phyloP scores from a whole-genome alignment of 2,797 vertebrate species.

The Crypturellus tataupa region DNA sequence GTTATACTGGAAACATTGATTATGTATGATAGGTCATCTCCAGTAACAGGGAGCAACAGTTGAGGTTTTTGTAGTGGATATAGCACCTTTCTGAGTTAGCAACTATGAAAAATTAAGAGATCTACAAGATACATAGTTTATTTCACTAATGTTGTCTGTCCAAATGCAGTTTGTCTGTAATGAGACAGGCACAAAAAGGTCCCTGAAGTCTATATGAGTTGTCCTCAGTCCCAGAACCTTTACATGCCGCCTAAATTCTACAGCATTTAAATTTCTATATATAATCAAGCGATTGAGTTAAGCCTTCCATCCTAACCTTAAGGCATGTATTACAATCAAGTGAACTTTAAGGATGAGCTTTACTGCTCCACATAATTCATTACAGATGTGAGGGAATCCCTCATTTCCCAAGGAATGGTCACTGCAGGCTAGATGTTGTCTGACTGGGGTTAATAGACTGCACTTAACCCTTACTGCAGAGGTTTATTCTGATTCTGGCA shows the following conservation, averaged over 20 bases:
- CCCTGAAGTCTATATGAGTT: constrained; percentile 26
- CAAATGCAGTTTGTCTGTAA: neutral
- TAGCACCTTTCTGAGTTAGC: neutral
- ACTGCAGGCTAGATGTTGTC: constrained; percentile 48
- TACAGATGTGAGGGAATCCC: constrained; percentile 70
- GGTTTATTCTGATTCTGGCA: neutral
- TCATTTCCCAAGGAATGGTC: constrained; percentile 73
- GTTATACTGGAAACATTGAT: neutral
- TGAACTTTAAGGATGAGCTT: constrained; percentile 65
- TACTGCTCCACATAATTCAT: constrained; percentile 23
- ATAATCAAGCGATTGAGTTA: constrained; percentile 45
- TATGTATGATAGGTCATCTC: neutral
- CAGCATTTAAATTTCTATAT: constrained; percentile 44
- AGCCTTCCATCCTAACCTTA: constrained; percentile 41
- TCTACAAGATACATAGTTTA: neutral
- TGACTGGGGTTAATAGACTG: constrained; percentile 42
- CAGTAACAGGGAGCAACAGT: neutral
- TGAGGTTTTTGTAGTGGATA: neutral
- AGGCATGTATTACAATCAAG: constrained; percentile 64
- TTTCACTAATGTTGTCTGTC: neutral
- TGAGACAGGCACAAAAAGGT: neutral
- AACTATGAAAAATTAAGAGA: neutral
- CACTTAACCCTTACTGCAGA: constrained; percentile 36
- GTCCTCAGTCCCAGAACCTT: neutral
- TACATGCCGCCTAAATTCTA: neutral